Percentiles rank a stretch among this genome's conserved stretches.
phyloP scores from a whole-genome alignment of 2,888 invertebrate genomes.

The Ecdyonurus torrentis region DNA sequence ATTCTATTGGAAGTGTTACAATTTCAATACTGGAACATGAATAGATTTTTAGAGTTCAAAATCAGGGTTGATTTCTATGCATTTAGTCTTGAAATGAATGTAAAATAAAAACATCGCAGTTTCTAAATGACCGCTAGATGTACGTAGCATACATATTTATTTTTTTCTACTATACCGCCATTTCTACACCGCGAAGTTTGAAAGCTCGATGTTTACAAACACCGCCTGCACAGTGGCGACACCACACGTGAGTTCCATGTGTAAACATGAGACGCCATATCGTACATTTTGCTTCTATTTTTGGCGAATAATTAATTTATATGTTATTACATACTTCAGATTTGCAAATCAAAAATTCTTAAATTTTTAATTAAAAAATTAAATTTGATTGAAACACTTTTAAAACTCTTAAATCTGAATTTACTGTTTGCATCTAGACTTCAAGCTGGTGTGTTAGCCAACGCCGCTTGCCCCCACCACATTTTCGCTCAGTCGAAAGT shows the following conservation, averaged over 20 bases:
- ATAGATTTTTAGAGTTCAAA: too few species aligned
- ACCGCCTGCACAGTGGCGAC: conserved; percentile 2
- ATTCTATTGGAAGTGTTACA: too few species aligned
- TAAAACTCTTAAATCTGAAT: not conserved
- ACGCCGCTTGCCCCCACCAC: conserved; percentile 8
- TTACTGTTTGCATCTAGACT: not conserved
- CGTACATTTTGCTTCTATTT: not conserved
- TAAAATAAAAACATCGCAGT: not conserved
- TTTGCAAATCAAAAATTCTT: not conserved
- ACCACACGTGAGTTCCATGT: conserved; percentile 2
- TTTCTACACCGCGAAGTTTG: not conserved
- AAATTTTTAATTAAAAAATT: not conserved
- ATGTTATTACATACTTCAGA: not conserved
- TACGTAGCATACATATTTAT: not conserved
- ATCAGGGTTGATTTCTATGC: too few species aligned
- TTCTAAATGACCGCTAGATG: too few species aligned
- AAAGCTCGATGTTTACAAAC: conserved; percentile 3
- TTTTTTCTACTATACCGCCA: not conserved
- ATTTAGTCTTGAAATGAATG: too few species aligned
- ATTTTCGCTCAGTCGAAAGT: conserved; percentile 8
- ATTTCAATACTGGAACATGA: too few species aligned
- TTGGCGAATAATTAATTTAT: not conserved
- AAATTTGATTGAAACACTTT: not conserved
- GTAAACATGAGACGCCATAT: not conserved
- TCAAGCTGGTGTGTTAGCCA: not conserved